Percentiles rank a stretch among this genome's conserved stretches.
Evolutionary conservation across 2,797 vertebrate species (phyloP).

Genomic region (Tenualosa ilisha): DNA sequence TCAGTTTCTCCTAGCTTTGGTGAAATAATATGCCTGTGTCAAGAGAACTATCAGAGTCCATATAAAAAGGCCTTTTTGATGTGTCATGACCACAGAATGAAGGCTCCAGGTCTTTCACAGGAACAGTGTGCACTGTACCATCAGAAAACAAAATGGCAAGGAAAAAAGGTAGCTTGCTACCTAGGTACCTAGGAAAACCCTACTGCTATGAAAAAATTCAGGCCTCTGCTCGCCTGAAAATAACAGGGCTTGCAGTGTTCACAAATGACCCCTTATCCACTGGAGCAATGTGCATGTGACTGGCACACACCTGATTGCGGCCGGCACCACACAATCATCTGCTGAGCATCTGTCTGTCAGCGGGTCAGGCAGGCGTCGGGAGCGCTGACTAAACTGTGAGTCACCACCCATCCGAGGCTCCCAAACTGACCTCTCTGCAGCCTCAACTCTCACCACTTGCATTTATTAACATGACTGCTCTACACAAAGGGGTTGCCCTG

Average conservation of each 20-base stretch:
- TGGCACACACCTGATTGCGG: conserved; percentile 1
- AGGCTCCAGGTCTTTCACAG: background rate
- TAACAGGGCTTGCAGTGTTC: background rate
- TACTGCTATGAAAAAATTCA: background rate
- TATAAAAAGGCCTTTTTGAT: background rate
- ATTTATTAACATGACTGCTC: background rate
- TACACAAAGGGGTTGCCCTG: background rate
- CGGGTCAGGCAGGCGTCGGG: background rate
- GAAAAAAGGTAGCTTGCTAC: background rate
- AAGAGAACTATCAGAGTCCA: background rate
- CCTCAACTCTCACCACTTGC: background rate
- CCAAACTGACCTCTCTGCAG: background rate
- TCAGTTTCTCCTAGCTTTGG: background rate
- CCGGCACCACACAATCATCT: background rate
- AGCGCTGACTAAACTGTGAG: background rate
- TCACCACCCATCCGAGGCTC: background rate
- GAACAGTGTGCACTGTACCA: background rate
- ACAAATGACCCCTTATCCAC: conserved; percentile 14
- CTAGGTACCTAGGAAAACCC: background rate
- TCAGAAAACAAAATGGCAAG: background rate
- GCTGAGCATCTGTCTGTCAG: background rate
- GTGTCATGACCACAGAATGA: background rate
- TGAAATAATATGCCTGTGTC: background rate
- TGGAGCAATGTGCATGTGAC: background rate
- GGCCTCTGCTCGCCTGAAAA: background rate